Conservation (phyloP, 2,797 vertebrate species). For the Pangasius mekongensis region DNA sequence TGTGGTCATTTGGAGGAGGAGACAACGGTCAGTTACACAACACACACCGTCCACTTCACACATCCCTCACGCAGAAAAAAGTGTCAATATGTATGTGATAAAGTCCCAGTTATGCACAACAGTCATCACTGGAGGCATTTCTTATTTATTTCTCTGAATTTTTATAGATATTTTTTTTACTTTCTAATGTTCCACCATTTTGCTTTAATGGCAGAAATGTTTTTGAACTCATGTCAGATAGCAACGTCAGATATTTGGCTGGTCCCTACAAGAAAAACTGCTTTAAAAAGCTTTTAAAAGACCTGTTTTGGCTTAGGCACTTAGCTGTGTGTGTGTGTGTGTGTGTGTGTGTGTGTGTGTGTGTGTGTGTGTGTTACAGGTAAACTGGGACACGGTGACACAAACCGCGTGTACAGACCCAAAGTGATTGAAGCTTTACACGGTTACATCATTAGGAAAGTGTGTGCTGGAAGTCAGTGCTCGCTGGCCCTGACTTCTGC, state of each 20-base stretch:
- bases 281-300: not conserved
- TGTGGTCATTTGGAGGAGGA: conserved; percentile 84
- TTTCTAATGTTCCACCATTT: not conserved
- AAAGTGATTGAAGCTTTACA: conserved; percentile 83
- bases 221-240: not conserved
- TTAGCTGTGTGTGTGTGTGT: not conserved
- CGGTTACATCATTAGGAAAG: conserved; percentile 83
- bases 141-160: not conserved
- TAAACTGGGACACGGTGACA: conserved; percentile 83
- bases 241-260: not conserved
- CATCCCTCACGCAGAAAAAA: not conserved
- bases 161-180: not conserved
- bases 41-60: not conserved
- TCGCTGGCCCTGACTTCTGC: conserved; percentile 83
- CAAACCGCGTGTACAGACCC: conserved; percentile 82
- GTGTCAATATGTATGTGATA: not conserved
- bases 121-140: not conserved
- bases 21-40: conserved; percentile 76
- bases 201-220: not conserved
- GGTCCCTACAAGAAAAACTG: not conserved
- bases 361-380: conserved; percentile 65
- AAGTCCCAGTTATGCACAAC: not conserved
- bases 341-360: conserved; percentile 19
- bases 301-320: not conserved
- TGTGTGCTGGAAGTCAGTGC: conserved; percentile 83